phyloP scores from a whole-genome alignment of 2,888 invertebrate genomes.

The Erebia epiphron region DNA sequence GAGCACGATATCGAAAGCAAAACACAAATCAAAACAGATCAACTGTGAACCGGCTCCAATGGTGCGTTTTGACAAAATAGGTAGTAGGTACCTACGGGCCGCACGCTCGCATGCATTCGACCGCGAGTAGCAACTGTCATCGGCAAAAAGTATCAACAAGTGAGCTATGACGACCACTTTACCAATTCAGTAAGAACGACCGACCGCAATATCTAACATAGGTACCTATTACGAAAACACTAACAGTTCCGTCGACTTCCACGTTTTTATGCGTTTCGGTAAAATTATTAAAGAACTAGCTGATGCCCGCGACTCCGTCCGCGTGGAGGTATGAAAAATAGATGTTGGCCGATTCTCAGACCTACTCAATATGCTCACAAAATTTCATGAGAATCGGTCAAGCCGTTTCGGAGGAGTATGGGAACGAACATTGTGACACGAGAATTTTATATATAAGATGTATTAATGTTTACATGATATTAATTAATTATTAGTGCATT shows the following conservation, averaged over 20 bases:
- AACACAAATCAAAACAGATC: slow-evolving; percentile 3
- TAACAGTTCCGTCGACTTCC: background rate
- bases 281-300: no score
- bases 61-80: background rate
- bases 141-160: slow-evolving; percentile 38
- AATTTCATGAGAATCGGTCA: no score
- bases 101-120: slow-evolving; percentile 61
- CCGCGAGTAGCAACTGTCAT: slow-evolving; percentile 54
- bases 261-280: background rate
- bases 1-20: slow-evolving; percentile 10
- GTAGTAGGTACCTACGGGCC: no score
- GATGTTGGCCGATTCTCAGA: no score
- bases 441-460: no score
- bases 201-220: background rate
- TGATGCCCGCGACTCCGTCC: no score
- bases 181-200: slow-evolving; percentile 16
- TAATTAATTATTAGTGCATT: background rate
- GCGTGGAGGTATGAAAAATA: no score
- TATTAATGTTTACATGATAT: no score
- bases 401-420: no score
- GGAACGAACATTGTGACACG: no score
- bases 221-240: background rate
- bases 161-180: slow-evolving; percentile 26
- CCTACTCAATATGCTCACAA: no score
- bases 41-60: background rate